Base-by-base conservation (phyloP, 2,888 invertebrate species). In the Ganaspis brasiliensis region DNA sequence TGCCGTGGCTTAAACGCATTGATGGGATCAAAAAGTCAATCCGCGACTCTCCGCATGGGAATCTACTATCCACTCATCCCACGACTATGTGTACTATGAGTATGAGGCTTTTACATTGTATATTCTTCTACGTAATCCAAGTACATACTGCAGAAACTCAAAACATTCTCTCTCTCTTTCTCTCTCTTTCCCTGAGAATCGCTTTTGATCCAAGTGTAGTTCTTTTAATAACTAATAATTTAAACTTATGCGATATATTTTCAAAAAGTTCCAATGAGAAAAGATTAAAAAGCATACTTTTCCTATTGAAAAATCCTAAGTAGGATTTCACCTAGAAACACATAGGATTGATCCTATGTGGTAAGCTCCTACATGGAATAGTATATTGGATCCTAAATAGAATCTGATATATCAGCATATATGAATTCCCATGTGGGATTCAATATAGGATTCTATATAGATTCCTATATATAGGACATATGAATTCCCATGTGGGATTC, bases 21-120 rank as follows among this genome's bases (percentile, higher is more conserved):
- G 67, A 67, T 67, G 45, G 45, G 67, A 67, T 67, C 67, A 45
- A 26, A 67, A 67, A 40, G 67, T 45, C 67, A 67, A 67, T 67
- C 67, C 16, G n/a, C 24, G 10, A 26, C 67, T 49, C 67, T 26
- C 45, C 26, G 16, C 67, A 67, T 45, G 21, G 26, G 45, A 67
- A 67, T 67, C 45, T n/a, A 67, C 67, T 67, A 21, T 67, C 24
- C n/a, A 67, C 45, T 40, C 16, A 24, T 26, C 9, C 40, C n/a
- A 4, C 24, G n/a, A 6, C 31, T 31, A 2, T 31, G 31, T 31
- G 31, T 6, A 31, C 3, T 6, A 31, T 6, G 1, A 8, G n/a
- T 21, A 67, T 37, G 19, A 63, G n/a, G 24, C 40, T 49, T 49
- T 45, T n/a, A 26, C 0, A 16, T 67, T 49, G 1, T 24, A 45